Percentiles rank a stretch among this genome's conserved stretches.
Conservation (phyloP, 2,888 invertebrate species). For the Drosophila basisetae region DNA sequence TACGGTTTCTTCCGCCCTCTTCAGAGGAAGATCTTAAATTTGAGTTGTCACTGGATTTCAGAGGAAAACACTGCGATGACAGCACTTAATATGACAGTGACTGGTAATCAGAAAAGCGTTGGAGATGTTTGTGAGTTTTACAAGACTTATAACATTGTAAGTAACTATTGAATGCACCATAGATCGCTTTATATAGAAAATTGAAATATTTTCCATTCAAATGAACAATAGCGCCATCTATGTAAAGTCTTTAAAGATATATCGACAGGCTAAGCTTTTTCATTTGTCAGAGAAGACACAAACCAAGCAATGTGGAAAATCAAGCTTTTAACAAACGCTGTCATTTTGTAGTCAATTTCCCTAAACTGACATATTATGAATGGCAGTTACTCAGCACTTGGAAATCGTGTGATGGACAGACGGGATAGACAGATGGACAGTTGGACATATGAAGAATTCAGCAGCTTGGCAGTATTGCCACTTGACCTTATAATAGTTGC, state of each 20-base stretch:
- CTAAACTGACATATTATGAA: conserved; percentile 66
- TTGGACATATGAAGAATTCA: not conserved
- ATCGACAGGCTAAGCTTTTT: not conserved
- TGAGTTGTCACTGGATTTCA: not conserved
- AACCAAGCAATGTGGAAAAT: not conserved
- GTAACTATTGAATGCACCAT: not conserved
- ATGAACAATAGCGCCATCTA: not conserved
- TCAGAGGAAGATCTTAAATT: not conserved
- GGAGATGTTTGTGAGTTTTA: not conserved
- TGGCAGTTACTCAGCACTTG: conserved; percentile 50
- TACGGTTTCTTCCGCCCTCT: conserved; percentile 1
- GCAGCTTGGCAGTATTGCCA: conserved; percentile 32
- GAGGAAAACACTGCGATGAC: not conserved
- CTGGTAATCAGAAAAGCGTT: not conserved
- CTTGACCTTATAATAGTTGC: conserved; percentile 64
- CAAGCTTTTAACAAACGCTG: not conserved
- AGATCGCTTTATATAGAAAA: not conserved
- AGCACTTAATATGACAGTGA: not conserved
- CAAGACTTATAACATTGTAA: not conserved
- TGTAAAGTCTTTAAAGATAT: not conserved
- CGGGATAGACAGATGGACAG: not conserved
- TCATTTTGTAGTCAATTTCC: not conserved
- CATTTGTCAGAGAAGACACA: not conserved
- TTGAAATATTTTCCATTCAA: not conserved
- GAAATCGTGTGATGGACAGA: not conserved